Base-by-base conservation (phyloP, 1,140 invertebrate species). In the Phthorimaea operculella region DNA sequence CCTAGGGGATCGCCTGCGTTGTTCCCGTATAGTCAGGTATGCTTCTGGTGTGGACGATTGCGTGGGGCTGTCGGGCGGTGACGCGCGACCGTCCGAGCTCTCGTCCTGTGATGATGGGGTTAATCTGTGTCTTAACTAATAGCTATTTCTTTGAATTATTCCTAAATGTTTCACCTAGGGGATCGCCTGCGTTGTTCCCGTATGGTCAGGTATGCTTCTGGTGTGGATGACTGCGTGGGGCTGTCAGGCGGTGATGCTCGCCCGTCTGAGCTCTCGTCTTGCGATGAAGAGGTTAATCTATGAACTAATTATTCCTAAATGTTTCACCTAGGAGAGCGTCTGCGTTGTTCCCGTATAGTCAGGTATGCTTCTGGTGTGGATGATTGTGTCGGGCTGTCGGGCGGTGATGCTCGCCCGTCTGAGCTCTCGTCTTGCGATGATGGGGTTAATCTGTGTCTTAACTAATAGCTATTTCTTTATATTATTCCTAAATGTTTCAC, bases 371-470 rank as follows among this genome's bases (percentile, higher is more conserved):
- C 10, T 45, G 64, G 67, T 0, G 60, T 62, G 4, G 63, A 54
- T 0, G 68, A 69, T 16, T 52, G 47, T 4, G 62, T 55, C 1
- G 68, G 58, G 47, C 60, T 64, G 14, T 72, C 63, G 0, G 67
- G 65, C 18, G 70, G 64, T 4, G 74, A 74, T 42, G 51, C 54
- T 34, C 55, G 51, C 33, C 63, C 71, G 7, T 68, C 70, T 0
- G 65, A 52, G 57, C 60, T 62, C 0, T 69, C 70, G 9, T 67
- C 72, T 33, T 67, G 59, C n/a, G 60, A 39, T 33, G 63, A 59
- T 33, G 66, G 65, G 16, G 70, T 71, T 50, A 73, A 52, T 42
- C 74, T 76, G 64, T n/a, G n/a, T n/a, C n/a, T n/a, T n/a, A n/a
- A n/a, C n/a, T n/a, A n/a, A n/a, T n/a, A n/a, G n/a, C n/a, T n/a